A percentile compares a stretch with the other conserved stretches of the same genome.
Conservation (phyloP, 2,113 vertebrate species). For the Columba janthina region DNA sequence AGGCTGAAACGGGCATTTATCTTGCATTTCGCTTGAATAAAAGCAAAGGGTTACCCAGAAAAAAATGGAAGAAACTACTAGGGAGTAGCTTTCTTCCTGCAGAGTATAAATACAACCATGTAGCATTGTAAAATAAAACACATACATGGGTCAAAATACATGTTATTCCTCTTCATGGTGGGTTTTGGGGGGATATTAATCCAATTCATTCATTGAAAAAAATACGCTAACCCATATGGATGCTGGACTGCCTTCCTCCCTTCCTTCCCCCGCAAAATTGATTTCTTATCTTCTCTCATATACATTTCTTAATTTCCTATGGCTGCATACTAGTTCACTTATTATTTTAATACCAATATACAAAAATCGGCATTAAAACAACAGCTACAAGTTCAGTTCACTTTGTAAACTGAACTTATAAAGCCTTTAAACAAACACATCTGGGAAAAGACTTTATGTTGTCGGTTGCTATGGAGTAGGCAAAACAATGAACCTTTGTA, state of each 20-base stretch:
- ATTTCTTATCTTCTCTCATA: background rate
- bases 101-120: background rate
- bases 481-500: slow-evolving; percentile 36
- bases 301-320: background rate
- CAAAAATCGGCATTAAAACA: background rate
- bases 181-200: background rate
- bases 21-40: slow-evolving; percentile 6
- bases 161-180: background rate
- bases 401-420: background rate
- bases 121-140: background rate
- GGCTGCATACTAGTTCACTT: background rate
- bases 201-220: background rate
- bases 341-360: background rate
- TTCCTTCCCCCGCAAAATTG: background rate
- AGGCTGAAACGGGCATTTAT: background rate
- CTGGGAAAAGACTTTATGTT: slow-evolving; percentile 31
- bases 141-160: background rate
- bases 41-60: background rate
- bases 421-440: slow-evolving; percentile 46
- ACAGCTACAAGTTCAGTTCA: background rate
- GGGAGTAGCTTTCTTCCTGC: background rate
- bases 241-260: background rate
- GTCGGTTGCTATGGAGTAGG: slow-evolving; percentile 21
- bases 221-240: background rate
- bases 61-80: background rate